A percentile compares a stretch with the other conserved stretches of the same genome.
Evolutionary conservation across 2,113 vertebrate genomes (phyloP).

Genomic region (Neotoma lepida): DNA sequence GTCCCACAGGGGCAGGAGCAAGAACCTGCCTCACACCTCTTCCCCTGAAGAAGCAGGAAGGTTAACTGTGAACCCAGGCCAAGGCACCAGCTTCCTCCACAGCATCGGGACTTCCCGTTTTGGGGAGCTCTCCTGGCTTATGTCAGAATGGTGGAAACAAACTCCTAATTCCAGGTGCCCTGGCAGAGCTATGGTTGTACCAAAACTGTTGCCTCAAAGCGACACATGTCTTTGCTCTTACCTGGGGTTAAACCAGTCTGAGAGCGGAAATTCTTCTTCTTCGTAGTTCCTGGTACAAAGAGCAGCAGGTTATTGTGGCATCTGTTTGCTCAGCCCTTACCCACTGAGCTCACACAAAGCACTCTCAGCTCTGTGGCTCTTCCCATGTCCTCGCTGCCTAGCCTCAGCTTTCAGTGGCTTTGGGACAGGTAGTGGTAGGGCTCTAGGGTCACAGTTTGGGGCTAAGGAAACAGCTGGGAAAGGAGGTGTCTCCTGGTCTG

Average conservation of each 20-base stretch:
- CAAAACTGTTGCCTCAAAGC: neutral
- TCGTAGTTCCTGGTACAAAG: slow-evolving; percentile 17
- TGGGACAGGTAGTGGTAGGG: too few relatives aligned
- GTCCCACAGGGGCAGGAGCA: too few relatives aligned
- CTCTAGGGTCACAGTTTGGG: too few relatives aligned
- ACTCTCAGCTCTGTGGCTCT: neutral
- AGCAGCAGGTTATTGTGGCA: neutral
- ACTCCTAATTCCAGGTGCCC: neutral
- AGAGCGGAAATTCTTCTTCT: neutral
- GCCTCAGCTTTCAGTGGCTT: neutral
- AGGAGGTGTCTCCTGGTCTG: neutral
- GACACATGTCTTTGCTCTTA: neutral
- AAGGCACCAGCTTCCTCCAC: neutral
- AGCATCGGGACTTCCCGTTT: fast-evolving
- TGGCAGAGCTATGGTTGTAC: too few relatives aligned
- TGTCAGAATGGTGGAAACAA: neutral
- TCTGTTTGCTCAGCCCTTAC: fast-evolving
- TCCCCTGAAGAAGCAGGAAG: neutral
- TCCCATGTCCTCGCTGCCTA: too few relatives aligned
- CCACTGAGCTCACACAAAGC: fast-evolving
- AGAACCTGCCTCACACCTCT: neutral
- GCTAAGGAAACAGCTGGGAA: neutral
- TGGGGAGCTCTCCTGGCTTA: too few relatives aligned
- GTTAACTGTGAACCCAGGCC: neutral
- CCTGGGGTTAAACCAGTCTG: slow-evolving; percentile 37